Conservation (phyloP, 2,888 invertebrate genomes). For the Aphidius colemani region DNA sequence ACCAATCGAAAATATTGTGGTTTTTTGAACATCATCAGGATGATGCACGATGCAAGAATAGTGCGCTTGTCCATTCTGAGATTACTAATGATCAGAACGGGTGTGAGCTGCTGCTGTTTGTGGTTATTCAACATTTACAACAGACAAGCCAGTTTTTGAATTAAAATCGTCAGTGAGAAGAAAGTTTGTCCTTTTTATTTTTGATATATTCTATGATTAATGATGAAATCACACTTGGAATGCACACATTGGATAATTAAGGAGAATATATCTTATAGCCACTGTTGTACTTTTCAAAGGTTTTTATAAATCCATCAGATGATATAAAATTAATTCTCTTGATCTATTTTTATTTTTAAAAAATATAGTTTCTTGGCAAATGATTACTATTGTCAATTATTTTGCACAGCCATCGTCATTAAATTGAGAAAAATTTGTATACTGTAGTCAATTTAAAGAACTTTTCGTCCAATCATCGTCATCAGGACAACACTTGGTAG, state of each 20-base stretch:
- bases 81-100: conserved; percentile 59
- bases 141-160: conserved; percentile 52
- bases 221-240: conserved; percentile 61
- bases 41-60: conserved; percentile 56
- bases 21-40: conserved; percentile 50
- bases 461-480: conserved; percentile 48
- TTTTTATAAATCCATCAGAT: conserved; percentile 25
- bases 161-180: conserved; percentile 54
- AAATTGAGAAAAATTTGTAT: too few species aligned
- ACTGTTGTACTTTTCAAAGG: conserved; percentile 45
- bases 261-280: conserved; percentile 58
- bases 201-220: conserved; percentile 52
- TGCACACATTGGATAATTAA: conserved; percentile 61
- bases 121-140: conserved; percentile 52
- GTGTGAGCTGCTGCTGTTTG: conserved; percentile 40
- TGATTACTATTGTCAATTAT: too few species aligned
- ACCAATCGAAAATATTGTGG: neutral
- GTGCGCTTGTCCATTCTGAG: conserved; percentile 52
- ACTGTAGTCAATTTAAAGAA: too few species aligned
- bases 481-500: conserved; percentile 8
- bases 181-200: conserved; percentile 29
- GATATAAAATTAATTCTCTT: conserved; percentile 12
- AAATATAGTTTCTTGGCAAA: too few species aligned
- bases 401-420: too few species aligned
- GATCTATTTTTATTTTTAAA: neutral